A percentile compares a stretch with the other conserved stretches of the same genome.
Evolutionary conservation across 2,888 invertebrate genomes (phyloP).

Genomic region (Timema podura): DNA sequence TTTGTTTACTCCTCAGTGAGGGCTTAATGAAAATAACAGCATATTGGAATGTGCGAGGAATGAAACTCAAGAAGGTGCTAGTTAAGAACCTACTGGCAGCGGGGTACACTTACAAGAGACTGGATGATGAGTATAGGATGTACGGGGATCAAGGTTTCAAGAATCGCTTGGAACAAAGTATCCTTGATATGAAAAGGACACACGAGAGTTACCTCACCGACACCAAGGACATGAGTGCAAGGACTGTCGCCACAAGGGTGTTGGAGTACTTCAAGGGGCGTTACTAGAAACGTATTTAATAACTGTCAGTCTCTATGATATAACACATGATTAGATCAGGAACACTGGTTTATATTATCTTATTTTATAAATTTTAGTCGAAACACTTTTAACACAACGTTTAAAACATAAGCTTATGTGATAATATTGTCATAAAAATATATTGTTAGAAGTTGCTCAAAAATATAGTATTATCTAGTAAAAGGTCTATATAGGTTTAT

Average conservation of each 20-base stretch:
- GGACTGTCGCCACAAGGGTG: not conserved
- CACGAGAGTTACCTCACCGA: slow-evolving; percentile 14
- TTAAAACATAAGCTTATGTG: too few species aligned
- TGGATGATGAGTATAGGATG: not conserved
- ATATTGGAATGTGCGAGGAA: not conserved
- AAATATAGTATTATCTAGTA: too few species aligned
- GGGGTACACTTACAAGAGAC: not conserved
- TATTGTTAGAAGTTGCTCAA: too few species aligned
- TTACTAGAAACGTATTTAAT: too few species aligned
- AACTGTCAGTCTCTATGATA: too few species aligned
- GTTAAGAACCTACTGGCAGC: slow-evolving; percentile 17
- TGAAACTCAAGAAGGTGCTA: not conserved
- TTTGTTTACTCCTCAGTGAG: too few species aligned
- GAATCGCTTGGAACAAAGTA: not conserved
- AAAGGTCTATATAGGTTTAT: too few species aligned
- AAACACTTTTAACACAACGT: too few species aligned
- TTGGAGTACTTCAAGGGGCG: not conserved
- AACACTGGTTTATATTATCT: too few species aligned
- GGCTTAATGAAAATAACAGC: not conserved
- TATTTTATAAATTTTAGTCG: too few species aligned
- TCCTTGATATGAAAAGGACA: not conserved
- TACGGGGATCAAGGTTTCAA: not conserved
- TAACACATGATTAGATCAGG: too few species aligned
- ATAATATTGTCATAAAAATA: too few species aligned
- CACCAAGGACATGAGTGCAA: not conserved